A percentile compares a stretch with the other conserved stretches of the same genome.
Conservation (phyloP, 2,797 vertebrate species). For the Periophthalmus magnuspinnatus region DNA sequence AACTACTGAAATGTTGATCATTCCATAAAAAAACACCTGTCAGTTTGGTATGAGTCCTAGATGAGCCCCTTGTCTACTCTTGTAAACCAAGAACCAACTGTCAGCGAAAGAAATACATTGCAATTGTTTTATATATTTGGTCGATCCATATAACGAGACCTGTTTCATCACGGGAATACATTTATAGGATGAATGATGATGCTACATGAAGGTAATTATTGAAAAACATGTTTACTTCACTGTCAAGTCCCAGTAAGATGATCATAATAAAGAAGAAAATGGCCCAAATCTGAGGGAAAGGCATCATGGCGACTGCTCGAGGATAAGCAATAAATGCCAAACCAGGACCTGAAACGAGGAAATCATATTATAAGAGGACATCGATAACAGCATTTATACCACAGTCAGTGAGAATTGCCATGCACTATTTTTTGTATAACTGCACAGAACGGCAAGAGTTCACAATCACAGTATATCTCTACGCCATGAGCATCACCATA, state of each 20-base stretch:
- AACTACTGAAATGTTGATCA: background rate
- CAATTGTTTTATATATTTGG: too few relatives aligned
- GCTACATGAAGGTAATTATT: background rate
- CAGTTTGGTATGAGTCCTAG: background rate
- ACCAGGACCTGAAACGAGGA: conserved; percentile 68
- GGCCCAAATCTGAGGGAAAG: conserved; percentile 80
- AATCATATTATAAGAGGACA: background rate
- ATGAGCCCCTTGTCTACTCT: background rate
- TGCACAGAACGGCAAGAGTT: too few relatives aligned
- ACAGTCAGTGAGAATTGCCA: too few relatives aligned
- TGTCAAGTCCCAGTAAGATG: conserved; percentile 81
- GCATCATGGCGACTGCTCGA: conserved; percentile 83
- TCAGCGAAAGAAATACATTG: background rate
- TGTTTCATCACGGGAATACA: background rate
- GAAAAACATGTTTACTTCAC: conserved; percentile 63
- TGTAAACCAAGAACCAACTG: background rate
- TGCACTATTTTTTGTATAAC: too few relatives aligned
- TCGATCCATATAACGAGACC: background rate
- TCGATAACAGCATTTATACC: too few relatives aligned
- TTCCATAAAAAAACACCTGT: background rate
- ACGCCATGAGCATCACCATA: too few relatives aligned
- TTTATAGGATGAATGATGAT: background rate
- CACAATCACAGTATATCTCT: too few relatives aligned
- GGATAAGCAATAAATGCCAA: conserved; percentile 84
- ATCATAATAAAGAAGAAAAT: conserved; percentile 83